Conservation (phyloP, 2,113 vertebrate genomes). For the Balaeniceps rex region DNA sequence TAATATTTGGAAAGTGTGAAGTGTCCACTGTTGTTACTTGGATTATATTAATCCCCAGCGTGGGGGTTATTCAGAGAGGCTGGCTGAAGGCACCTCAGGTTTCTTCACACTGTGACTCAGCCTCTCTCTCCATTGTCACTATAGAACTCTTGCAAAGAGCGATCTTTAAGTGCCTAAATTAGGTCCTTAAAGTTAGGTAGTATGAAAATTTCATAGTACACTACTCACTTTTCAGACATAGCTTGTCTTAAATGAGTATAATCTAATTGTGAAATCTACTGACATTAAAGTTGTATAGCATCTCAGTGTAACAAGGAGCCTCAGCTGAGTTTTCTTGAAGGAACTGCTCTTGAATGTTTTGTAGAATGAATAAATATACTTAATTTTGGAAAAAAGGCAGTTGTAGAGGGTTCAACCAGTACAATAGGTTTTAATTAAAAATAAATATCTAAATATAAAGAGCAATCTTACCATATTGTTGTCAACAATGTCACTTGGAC, state of each 20-base stretch:
- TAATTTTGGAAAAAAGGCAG: background rate
- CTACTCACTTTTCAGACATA: background rate
- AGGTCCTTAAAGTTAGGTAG: background rate
- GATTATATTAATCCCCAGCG: background rate
- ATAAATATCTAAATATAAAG: background rate
- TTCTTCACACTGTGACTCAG: background rate
- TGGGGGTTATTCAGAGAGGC: background rate
- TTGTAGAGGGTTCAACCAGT: background rate
- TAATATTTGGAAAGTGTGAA: background rate
- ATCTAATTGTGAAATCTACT: background rate
- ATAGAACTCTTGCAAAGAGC: background rate
- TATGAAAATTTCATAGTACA: background rate
- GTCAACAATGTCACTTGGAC: background rate
- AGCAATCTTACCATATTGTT: background rate
- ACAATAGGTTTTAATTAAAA: background rate
- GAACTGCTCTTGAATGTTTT: background rate
- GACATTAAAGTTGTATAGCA: background rate
- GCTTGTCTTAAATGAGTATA: background rate
- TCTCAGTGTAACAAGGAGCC: background rate
- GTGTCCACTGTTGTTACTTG: background rate
- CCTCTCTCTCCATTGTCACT: background rate
- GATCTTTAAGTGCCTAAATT: background rate
- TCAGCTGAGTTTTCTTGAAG: constrained; percentile 35
- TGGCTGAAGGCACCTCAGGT: background rate
- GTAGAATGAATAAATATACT: background rate